Evolutionary conservation across 2,113 vertebrate genomes (phyloP).

Genomic region (Lepus timidus): DNA sequence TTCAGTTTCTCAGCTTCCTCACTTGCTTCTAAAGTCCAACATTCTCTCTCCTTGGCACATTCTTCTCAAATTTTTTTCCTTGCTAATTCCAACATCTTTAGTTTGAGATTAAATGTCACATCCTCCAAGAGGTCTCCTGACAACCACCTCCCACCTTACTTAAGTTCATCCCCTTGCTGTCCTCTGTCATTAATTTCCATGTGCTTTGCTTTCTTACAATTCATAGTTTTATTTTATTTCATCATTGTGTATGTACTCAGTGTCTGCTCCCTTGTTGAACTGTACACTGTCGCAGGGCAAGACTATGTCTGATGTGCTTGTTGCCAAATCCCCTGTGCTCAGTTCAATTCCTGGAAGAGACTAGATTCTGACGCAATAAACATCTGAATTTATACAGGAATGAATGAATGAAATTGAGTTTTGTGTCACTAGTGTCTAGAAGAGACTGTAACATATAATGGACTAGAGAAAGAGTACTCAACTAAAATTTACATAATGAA

Average conservation of each 20-base stretch:
- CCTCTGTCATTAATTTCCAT: neutral
- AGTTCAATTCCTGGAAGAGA: neutral
- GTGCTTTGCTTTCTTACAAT: neutral
- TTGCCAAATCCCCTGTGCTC: neutral
- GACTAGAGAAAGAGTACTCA: neutral
- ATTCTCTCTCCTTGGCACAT: neutral
- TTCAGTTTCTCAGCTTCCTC: neutral
- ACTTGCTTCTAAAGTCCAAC: neutral
- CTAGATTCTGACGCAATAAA: neutral
- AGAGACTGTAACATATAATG: neutral
- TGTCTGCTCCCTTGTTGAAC: neutral
- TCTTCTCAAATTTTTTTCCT: neutral
- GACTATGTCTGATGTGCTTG: neutral
- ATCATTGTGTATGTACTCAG: neutral
- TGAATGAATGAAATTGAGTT: neutral
- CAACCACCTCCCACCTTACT: neutral
- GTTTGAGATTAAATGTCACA: neutral
- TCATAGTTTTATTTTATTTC: constrained; percentile 20
- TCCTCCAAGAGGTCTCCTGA: neutral
- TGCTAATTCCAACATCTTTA: neutral
- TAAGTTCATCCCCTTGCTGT: neutral
- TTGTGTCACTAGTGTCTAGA: neutral
- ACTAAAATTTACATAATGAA: neutral
- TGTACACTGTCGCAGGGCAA: neutral
- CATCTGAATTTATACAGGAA: neutral